Evolutionary conservation across 2,113 vertebrate genomes (phyloP).

Genomic region (Periophthalmus modestus): DNA sequence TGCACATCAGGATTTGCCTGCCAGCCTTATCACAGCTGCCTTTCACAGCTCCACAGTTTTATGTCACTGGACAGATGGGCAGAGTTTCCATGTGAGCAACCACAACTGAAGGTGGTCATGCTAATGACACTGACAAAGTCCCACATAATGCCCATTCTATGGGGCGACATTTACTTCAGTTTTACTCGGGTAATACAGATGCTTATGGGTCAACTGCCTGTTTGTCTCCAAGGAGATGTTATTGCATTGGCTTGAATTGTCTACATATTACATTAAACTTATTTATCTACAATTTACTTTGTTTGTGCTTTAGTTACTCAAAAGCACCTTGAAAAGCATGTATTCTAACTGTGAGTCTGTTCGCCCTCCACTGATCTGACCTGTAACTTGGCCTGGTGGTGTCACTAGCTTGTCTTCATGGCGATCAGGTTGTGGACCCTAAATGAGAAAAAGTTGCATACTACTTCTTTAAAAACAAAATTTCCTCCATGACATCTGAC

Average conservation of each 20-base stretch:
- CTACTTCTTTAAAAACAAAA: not conserved
- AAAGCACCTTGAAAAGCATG: not conserved
- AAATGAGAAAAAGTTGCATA: not conserved
- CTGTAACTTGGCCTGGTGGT: too few relatives aligned
- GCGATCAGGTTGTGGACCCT: not conserved
- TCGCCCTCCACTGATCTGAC: too few relatives aligned
- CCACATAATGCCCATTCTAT: not conserved
- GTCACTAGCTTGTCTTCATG: too few relatives aligned
- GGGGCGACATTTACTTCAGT: not conserved
- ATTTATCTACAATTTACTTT: not conserved
- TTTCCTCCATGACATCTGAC: not conserved
- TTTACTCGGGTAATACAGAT: not conserved
- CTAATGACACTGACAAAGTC: not conserved
- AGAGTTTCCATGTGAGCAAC: not conserved
- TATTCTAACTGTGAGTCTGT: too few relatives aligned
- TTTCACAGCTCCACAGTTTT: conserved; percentile 2
- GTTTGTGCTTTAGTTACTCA: not conserved
- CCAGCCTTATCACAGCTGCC: not conserved
- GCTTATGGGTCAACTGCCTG: not conserved
- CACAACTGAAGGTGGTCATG: not conserved
- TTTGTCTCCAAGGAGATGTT: not conserved
- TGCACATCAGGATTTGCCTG: not conserved
- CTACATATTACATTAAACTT: not conserved
- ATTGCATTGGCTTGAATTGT: not conserved
- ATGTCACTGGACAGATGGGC: conserved; percentile 1